Percentiles rank a stretch among this genome's conserved stretches.
phyloP scores from a whole-genome alignment of 2,113 vertebrate species.

The Hemiprocne comata region DNA sequence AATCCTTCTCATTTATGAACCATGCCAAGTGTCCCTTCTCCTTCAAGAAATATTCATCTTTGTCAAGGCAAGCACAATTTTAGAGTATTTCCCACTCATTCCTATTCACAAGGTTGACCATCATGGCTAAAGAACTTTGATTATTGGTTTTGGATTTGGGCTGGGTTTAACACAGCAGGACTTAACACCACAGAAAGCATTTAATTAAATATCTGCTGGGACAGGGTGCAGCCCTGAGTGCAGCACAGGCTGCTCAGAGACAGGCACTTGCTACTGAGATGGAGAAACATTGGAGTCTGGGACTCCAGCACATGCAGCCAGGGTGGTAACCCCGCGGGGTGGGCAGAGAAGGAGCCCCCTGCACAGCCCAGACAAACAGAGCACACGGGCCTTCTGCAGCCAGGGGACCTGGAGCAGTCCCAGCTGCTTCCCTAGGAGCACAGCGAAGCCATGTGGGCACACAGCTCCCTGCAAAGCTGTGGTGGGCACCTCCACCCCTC shows the following conservation, averaged over 20 bases:
- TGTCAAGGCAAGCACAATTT: neutral
- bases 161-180: neutral
- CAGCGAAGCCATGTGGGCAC: fast-evolving
- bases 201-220: neutral
- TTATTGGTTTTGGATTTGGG: neutral
- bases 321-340: fast-evolving
- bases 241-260: neutral
- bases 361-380: neutral
- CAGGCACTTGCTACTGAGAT: fast-evolving
- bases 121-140: neutral
- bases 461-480: neutral
- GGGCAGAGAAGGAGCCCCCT: no score
- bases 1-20: neutral
- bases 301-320: neutral
- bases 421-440: no score
- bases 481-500: neutral
- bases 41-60: neutral
- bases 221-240: fast-evolving
- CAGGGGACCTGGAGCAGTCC: neutral
- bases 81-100: neutral
- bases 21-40: neutral
- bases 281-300: fast-evolving
- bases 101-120: neutral
- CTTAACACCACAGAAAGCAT: neutral
- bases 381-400: neutral